Percentiles rank a stretch among this genome's conserved stretches.
Evolutionary conservation across 2,113 vertebrate genomes (phyloP).

Genomic region (Nerophis lumbriciformis): DNA sequence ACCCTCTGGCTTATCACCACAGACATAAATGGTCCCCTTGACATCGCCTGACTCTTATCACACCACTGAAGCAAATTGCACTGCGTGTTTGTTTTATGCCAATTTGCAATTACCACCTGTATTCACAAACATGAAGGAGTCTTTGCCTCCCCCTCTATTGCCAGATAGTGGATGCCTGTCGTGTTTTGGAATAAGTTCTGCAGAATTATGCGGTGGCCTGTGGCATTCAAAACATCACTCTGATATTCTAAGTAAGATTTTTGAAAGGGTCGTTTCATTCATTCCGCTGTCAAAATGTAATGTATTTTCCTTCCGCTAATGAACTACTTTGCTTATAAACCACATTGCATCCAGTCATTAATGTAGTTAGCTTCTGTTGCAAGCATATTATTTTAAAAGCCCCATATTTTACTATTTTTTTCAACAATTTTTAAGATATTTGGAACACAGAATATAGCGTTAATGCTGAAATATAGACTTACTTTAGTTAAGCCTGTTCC

Average conservation of each 20-base stretch:
- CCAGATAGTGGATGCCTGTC: slow-evolving; percentile 22
- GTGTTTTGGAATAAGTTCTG: slow-evolving; percentile 26
- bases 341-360: background rate
- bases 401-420: no score
- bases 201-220: slow-evolving; percentile 20
- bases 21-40: slow-evolving; percentile 23
- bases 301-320: background rate
- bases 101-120: slow-evolving; percentile 40
- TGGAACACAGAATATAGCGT: no score
- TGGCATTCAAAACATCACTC: slow-evolving; percentile 40
- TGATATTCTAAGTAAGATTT: slow-evolving; percentile 29
- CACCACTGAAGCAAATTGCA: slow-evolving; percentile 19
- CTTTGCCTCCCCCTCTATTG: slow-evolving; percentile 34
- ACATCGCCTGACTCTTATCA: slow-evolving; percentile 43
- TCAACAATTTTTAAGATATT: no score
- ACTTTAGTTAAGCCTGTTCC: no score
- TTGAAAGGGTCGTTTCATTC: slow-evolving; percentile 23
- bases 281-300: slow-evolving; percentile 17
- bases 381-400: background rate
- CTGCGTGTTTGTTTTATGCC: slow-evolving; percentile 47
- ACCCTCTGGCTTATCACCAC: slow-evolving; percentile 20
- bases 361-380: background rate
- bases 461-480: no score
- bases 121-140: slow-evolving; percentile 31
- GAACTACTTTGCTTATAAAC: background rate